Base-by-base conservation (phyloP, 1,140 invertebrate species). In the Drosophila ironensis region DNA sequence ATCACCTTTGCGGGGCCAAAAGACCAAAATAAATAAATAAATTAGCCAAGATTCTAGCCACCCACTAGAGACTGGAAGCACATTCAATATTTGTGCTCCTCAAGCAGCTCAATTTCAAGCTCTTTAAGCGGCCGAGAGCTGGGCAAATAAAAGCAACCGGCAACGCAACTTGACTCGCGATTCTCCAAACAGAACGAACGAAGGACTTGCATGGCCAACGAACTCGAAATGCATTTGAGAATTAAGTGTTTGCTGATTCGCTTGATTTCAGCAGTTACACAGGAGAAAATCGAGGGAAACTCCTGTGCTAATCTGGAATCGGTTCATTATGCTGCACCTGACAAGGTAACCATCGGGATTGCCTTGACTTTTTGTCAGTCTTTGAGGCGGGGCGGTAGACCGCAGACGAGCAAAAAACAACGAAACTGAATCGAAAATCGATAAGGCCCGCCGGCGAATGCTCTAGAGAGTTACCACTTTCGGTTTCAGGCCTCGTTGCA, bases 211-310 rank as follows among this genome's bases (percentile, higher is more conserved):
- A 80, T 72, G n/a, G 67, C 50, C 75, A 80, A 86, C 74, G 80
- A 86, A 84, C 80, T 84, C 61, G 54, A 19, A 73, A 37, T 57
- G 73, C 73, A 63, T 77, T 77, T 77, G 46, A 77, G 52, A 54
- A 80, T 71, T 61, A 71, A 86, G 73, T 78, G 78, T 82, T 81
- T 82, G 78, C 77, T 82, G 82, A 81, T 82, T 77, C 59, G 77
- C 77, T 57, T 68, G 77, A 82, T 77, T 82, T 74, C 12, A 7
- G 52, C 5, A 35, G 35, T 4, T 17, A 14, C 59, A 63, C 54
- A 37, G 52, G 63, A 37, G 50, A 60, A 46, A 68, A 63, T 64
- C 12, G 6, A 8, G 25, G n/a, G n/a, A n/a, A 30, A 30, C 28
- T 4, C 6, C 2, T 33, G 30, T n/a, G n/a, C n/a, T n/a, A n/a